These are phyloP conservation scores for Brienomyrus brachyistius DNA, from an alignment of 2,113 vertebrate species.

Conservation along the genomic window DNA sequence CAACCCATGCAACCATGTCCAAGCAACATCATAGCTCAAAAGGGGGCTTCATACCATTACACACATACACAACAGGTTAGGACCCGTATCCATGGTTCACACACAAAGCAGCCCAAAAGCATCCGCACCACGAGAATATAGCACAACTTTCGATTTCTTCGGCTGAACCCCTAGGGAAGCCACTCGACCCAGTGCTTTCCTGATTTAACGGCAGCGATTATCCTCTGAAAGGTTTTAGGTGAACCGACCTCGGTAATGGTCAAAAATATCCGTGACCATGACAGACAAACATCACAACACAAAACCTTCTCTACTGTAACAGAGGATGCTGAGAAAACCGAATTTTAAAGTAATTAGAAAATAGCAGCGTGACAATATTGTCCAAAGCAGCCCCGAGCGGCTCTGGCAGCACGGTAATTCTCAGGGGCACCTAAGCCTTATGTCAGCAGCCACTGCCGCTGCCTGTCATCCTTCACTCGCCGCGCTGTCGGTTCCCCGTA, in stretches of 20 bases:
- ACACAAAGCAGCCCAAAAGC: not conserved
- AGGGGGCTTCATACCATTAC: not conserved
- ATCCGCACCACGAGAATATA: not conserved
- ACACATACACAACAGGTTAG: not conserved
- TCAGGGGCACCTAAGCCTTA: too few relatives aligned
- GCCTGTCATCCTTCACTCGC: not conserved
- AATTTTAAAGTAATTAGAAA: not conserved
- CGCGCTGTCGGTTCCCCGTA: not conserved
- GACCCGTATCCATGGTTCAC: not conserved
- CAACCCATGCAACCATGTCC: not conserved
- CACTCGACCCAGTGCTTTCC: not conserved
- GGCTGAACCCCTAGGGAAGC: not conserved
- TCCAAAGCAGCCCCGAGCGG: not conserved
- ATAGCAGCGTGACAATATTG: not conserved
- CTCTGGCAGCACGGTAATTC: not conserved
- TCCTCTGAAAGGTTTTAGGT: not conserved
- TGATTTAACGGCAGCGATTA: not conserved
- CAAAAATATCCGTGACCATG: not conserved
- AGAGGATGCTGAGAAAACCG: not conserved
- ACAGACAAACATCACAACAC: not conserved
- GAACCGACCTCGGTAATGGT: not conserved
- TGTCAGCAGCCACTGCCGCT: not conserved
- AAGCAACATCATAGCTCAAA: not conserved
- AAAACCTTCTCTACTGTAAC: not conserved
- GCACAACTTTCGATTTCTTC: not conserved